Evolutionary conservation across 23 tunicate genomes (phyloP).

Genomic region (Diplosoma virens): DNA sequence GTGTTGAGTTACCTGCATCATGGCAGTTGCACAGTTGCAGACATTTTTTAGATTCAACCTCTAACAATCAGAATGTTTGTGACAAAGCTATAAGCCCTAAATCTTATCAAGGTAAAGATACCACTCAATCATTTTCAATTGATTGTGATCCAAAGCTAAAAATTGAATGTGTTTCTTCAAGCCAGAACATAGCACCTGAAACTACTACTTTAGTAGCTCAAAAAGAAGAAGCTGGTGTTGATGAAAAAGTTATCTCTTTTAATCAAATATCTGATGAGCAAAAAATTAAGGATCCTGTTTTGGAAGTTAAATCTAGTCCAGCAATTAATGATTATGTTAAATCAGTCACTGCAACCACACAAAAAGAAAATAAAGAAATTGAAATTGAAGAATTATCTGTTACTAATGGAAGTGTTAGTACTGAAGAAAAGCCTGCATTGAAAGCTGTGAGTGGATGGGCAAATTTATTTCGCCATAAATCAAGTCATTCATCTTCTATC

Average conservation of each 20-base stretch:
- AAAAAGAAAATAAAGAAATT: no score
- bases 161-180: background rate
- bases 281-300: no score
- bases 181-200: no score
- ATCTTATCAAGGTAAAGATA: background rate
- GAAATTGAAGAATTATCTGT: no score
- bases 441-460: background rate
- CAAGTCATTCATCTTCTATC: no score
- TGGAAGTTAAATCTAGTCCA: no score
- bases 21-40: background rate
- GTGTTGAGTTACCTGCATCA: slow-evolving; percentile 18
- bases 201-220: background rate
- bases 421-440: background rate
- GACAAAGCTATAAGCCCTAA: background rate
- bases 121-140: background rate
- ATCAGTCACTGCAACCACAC: no score
- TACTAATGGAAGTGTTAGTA: slow-evolving; percentile 3
- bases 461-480: no score
- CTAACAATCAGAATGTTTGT: background rate
- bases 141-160: background rate
- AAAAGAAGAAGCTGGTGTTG: background rate
- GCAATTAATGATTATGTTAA: no score
- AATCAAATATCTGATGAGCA: no score
- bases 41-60: background rate
- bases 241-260: no score